These are phyloP conservation scores for Dendrocopos noguchii DNA, from an alignment of 2,113 vertebrate genomes.

Conservation along the genomic window DNA sequence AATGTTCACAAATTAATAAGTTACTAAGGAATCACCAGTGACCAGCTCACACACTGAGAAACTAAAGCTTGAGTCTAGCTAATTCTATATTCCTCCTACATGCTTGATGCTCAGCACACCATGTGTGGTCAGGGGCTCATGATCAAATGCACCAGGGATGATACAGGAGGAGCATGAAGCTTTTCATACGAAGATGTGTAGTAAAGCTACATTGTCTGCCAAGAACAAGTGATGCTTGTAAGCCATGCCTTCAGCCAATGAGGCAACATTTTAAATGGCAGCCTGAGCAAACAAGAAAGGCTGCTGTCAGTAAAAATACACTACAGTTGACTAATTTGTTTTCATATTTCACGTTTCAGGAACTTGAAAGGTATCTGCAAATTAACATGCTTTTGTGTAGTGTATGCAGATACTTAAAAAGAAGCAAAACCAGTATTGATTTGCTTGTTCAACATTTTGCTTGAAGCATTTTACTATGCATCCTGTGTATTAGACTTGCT, in stretches of 20 bases:
- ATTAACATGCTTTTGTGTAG: conserved; percentile 2
- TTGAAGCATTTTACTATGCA: background rate
- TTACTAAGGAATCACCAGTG: background rate
- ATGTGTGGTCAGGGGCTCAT: conserved; percentile 13
- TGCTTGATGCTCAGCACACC: background rate
- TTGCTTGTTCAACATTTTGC: conserved; percentile 10
- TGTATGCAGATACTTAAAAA: background rate
- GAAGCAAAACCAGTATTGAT: background rate
- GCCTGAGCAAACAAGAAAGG: conserved; percentile 18
- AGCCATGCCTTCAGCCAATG: background rate
- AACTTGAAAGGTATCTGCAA: conserved; percentile 29
- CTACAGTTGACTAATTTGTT: conserved; percentile 26
- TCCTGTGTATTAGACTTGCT: background rate
- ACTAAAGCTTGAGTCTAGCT: background rate
- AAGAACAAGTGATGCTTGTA: conserved; percentile 15
- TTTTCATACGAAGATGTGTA: conserved; percentile 22
- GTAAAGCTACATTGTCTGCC: conserved; percentile 22
- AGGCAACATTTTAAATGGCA: background rate
- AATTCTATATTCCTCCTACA: background rate
- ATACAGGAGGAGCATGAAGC: background rate
- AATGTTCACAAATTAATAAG: background rate
- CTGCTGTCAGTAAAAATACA: background rate
- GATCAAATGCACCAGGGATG: background rate
- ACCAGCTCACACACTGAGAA: background rate
- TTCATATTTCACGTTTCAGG: conserved; percentile 34